Evolutionary conservation across 2,888 invertebrate genomes (phyloP).

Genomic region (Therioaphis trifolii): DNA sequence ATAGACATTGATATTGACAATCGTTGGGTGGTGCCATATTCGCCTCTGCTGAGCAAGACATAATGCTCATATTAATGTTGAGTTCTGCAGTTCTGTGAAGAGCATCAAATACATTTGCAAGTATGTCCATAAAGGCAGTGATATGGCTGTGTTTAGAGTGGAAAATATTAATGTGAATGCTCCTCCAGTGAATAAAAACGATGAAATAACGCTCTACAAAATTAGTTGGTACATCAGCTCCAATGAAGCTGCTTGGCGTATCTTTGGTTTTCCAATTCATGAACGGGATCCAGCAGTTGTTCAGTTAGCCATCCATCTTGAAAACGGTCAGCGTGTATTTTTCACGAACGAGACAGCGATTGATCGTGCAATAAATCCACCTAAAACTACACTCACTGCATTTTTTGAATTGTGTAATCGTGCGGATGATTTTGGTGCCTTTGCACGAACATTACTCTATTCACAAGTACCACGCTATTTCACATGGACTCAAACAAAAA

Average conservation of each 20-base stretch:
- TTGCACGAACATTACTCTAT: too few relatives aligned
- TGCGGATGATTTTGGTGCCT: too few relatives aligned
- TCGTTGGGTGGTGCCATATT: slow-evolving; percentile 65
- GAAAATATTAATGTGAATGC: too few relatives aligned
- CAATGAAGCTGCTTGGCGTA: slow-evolving; percentile 67
- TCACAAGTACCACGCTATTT: slow-evolving; percentile 55
- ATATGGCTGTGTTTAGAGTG: too few relatives aligned
- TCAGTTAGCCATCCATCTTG: slow-evolving; percentile 67
- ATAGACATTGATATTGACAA: slow-evolving; percentile 65
- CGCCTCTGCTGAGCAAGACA: slow-evolving; percentile 64
- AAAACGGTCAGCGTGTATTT: slow-evolving; percentile 64
- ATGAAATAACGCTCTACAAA: slow-evolving; percentile 66
- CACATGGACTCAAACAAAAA: slow-evolving; percentile 54
- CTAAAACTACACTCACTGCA: too few relatives aligned
- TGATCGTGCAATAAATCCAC: too few relatives aligned
- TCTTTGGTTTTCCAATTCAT: slow-evolving; percentile 66
- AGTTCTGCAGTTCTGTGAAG: slow-evolving; percentile 69
- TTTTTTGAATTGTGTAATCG: too few relatives aligned
- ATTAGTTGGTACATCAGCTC: slow-evolving; percentile 66
- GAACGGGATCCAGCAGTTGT: slow-evolving; percentile 66
- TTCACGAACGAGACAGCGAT: slow-evolving; percentile 40
- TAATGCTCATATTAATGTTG: too few relatives aligned
- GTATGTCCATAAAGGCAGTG: slow-evolving; percentile 66
- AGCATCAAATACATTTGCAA: slow-evolving; percentile 69
- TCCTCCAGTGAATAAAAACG: too few relatives aligned